Base-by-base conservation (phyloP, 2,113 vertebrate genomes). In the Sarotherodon lohbergeri region DNA sequence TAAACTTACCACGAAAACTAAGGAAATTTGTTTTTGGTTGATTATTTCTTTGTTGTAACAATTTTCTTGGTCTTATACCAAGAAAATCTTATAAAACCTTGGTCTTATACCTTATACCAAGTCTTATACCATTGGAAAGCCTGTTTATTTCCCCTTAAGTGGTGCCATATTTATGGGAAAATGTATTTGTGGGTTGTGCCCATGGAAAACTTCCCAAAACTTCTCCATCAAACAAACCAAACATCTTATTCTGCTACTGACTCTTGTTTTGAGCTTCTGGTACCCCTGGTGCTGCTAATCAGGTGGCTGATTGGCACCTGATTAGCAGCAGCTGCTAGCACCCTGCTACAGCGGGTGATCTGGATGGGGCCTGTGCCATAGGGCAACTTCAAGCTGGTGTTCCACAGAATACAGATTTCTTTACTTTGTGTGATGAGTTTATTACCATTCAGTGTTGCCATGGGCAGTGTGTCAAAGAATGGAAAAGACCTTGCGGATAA, bases 381-480 rank as follows among this genome's bases (percentile, higher is more conserved):
- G 19, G 34, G 34, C 63, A 68, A 39, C 19, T 39, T 66, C 61
- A 66, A 7, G 19, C 19, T 68, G 11, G 34, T 68, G 19, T 68
- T 39, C 34, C 63, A 68, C 63, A 68, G 39, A 68, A 68, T 68
- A 39, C 63, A 68, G 11, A 39, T 68, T 68, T 68, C 29, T 34
- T 68, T 39, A 68, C 63, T 39, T 68, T 68, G 63, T 39, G 63
- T 68, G 63, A 22, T 39, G 10, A 39, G 63, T 68, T 13, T 39
- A 27, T 48, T 73, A 46, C 43, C 71, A 2, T 76, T 29, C 71
- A 27, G 19, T 12, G 24, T 29, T 48, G 24, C 43, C 43, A 19
- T 50, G 16, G 16, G 3, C 43, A 48, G 14, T 32, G 71, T 48
- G 41, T 76, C 24, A 76, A 48, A 27, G 68, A 46, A 76, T 46